A percentile compares a stretch with the other conserved stretches of the same genome.
Conservation (phyloP, 2,888 invertebrate species). For the Phrixothrix hirtus region DNA sequence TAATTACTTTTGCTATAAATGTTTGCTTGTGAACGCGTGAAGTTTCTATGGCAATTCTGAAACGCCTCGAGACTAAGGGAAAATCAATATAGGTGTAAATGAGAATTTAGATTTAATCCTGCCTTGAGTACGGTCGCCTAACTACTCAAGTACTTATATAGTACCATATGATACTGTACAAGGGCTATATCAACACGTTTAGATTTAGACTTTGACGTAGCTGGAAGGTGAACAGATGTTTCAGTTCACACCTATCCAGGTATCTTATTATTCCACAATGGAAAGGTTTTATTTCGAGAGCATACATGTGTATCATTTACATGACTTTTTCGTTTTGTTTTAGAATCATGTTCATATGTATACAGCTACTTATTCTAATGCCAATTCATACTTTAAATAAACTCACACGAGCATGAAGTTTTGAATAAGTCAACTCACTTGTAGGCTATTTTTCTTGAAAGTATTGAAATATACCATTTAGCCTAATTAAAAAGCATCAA, state of each 20-base stretch:
- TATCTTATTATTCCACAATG: conserved; percentile 11
- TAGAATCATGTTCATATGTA: no score
- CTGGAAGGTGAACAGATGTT: conserved; percentile 18
- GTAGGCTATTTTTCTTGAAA: no score
- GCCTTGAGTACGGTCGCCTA: background rate
- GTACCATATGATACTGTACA: background rate
- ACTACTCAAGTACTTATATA: background rate
- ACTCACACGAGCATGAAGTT: no score
- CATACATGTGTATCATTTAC: conserved; percentile 10
- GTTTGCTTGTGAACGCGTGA: background rate
- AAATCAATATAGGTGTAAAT: background rate
- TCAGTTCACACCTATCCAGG: conserved; percentile 18
- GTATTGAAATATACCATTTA: no score
- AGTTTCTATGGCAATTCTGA: background rate
- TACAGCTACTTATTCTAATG: no score
- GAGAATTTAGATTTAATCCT: background rate
- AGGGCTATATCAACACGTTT: conserved; percentile 1
- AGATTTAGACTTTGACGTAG: conserved; percentile 19
- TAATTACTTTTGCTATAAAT: no score
- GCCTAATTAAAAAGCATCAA: no score
- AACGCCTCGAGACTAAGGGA: background rate
- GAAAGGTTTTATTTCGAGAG: conserved; percentile 4
- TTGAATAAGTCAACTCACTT: no score
- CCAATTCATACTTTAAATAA: no score
- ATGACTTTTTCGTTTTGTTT: conserved; percentile 9